These are phyloP conservation scores for Drosophila ananassae DNA, from an alignment of 1,140 invertebrate genomes.

Conservation along the genomic window DNA sequence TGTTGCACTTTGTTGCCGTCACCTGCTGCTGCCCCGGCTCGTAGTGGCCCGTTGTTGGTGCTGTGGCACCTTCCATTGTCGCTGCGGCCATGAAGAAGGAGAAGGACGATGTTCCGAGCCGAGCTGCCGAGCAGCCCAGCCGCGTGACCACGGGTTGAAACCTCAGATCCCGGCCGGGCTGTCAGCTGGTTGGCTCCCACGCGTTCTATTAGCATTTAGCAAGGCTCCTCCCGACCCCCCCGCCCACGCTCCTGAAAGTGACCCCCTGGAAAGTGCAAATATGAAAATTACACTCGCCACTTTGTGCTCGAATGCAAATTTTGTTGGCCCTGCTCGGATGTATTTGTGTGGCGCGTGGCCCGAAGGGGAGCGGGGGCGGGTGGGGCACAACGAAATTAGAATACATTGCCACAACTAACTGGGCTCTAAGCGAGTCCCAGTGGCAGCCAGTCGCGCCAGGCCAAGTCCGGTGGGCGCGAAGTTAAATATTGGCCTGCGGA, in stretches of 20 bases:
- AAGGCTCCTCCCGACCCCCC: neutral
- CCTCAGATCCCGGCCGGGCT: neutral
- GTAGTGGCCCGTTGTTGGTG: neutral
- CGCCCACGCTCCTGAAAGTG: neutral
- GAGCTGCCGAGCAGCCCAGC: neutral
- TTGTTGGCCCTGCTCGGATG: constrained; percentile 24
- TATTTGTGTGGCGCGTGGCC: neutral
- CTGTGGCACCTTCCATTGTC: neutral
- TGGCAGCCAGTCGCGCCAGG: neutral
- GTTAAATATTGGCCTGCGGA: constrained; percentile 48
- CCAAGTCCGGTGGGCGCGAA: constrained; percentile 31
- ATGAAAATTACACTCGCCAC: constrained; percentile 60
- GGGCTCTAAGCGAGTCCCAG: constrained; percentile 54
- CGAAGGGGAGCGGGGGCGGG: neutral
- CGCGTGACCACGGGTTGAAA: neutral
- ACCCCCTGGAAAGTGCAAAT: constrained; percentile 23
- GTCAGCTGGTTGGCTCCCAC: constrained; percentile 48
- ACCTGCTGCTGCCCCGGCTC: constrained; percentile 5
- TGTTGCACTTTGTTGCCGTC: constrained; percentile 5
- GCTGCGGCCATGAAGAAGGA: neutral
- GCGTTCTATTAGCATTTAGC: constrained; percentile 37
- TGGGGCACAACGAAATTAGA: constrained; percentile 56
- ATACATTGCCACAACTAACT: constrained; percentile 60
- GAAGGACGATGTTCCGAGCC: neutral
- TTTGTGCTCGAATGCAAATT: constrained; percentile 65